A percentile compares a stretch with the other conserved stretches of the same genome.
phyloP scores from a whole-genome alignment of 2,797 vertebrate genomes.

The Valencia hispanica region DNA sequence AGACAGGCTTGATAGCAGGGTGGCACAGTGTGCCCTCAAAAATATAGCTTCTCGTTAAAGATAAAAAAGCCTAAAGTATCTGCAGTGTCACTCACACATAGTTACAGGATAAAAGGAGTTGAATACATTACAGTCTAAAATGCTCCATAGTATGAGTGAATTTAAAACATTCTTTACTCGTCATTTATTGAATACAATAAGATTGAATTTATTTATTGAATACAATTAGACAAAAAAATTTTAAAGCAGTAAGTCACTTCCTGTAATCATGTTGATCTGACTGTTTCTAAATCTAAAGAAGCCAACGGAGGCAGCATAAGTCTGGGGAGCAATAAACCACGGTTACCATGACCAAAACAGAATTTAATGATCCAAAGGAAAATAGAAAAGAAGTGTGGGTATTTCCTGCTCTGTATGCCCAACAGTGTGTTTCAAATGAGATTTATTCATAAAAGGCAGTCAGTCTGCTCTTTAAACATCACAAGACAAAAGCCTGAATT shows the following conservation, averaged over 20 bases:
- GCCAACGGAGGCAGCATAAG: constrained; percentile 30
- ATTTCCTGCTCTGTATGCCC: constrained; percentile 52
- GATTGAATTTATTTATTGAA: background rate
- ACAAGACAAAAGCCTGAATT: constrained; percentile 45
- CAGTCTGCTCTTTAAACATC: constrained; percentile 52
- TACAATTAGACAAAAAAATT: background rate
- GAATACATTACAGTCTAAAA: background rate
- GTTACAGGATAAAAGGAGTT: background rate
- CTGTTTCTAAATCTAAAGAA: constrained; percentile 27
- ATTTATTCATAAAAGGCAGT: constrained; percentile 58
- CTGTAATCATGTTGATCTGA: constrained; percentile 26
- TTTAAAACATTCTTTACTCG: background rate
- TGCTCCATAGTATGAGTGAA: background rate
- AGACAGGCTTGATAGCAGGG: constrained; percentile 15
- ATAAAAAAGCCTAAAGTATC: background rate
- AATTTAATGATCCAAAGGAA: constrained; percentile 63
- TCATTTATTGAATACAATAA: background rate
- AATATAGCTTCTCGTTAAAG: background rate
- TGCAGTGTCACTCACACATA: background rate
- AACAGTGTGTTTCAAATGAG: constrained; percentile 49
- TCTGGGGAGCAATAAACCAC: constrained; percentile 62
- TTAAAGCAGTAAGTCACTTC: constrained; percentile 11
- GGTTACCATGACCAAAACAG: constrained; percentile 61
- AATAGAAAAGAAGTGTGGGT: constrained; percentile 41
- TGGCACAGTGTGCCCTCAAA: constrained; percentile 6